phyloP scores from a whole-genome alignment of 1,140 invertebrate genomes.

The Zeugodacus cucurbitae region DNA sequence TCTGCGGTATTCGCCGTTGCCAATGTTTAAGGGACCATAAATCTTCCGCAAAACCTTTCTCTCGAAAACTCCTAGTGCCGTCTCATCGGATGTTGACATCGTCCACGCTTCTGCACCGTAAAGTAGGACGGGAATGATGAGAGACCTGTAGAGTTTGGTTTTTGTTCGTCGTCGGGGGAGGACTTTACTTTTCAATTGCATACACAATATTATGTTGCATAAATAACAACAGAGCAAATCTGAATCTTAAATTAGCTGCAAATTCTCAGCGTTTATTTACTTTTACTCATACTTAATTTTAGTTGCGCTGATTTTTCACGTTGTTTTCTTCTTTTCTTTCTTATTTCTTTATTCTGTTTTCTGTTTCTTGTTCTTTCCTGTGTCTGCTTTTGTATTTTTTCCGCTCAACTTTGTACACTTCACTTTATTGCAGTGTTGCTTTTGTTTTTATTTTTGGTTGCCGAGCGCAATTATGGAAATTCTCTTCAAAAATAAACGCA shows the following conservation, averaged over 20 bases:
- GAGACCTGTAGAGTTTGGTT: no score
- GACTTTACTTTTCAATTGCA: no score
- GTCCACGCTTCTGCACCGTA: no score
- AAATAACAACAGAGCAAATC: neutral
- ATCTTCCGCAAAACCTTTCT: no score
- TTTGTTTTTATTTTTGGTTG: neutral
- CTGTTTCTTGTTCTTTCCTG: neutral
- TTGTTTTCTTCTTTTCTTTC: neutral
- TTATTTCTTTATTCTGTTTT: no score
- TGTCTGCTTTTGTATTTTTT: neutral
- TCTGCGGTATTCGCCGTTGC: no score
- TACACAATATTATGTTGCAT: neutral
- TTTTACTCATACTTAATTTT: neutral
- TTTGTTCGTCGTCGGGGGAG: no score
- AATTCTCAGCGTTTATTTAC: slow-evolving; percentile 50
- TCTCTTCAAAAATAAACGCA: neutral
- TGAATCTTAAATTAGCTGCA: neutral
- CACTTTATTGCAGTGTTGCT: neutral
- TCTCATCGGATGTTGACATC: no score
- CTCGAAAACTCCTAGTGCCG: no score
- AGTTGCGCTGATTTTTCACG: neutral
- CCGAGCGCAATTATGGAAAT: slow-evolving; percentile 15
- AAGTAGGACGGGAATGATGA: no score
- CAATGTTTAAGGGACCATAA: no score
- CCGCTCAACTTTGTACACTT: neutral